phyloP scores from a whole-genome alignment of 1,140 invertebrate genomes.

The Latrodectus geometricus region DNA sequence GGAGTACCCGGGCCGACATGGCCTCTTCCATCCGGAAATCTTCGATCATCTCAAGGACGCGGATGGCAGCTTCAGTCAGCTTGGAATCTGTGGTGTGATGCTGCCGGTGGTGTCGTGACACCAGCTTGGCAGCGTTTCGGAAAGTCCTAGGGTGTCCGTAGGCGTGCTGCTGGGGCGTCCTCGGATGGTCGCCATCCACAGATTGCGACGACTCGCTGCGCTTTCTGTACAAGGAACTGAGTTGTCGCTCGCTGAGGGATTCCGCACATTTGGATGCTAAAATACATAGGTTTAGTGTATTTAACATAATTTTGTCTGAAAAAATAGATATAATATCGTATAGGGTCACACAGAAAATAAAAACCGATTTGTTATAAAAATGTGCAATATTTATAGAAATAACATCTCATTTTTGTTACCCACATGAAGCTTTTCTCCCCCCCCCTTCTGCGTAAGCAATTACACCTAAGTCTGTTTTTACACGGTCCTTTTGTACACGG shows the following conservation, averaged over 20 bases:
- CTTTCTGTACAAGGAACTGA: constrained; percentile 58
- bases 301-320: too few species aligned
- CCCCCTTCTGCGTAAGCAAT: too few species aligned
- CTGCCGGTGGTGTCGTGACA: constrained; percentile 26
- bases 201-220: constrained; percentile 29
- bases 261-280: constrained; percentile 33
- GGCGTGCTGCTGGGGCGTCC: neutral
- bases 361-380: too few species aligned
- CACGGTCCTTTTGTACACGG: too few species aligned
- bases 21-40: constrained; percentile 59
- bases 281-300: neutral
- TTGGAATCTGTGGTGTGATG: constrained; percentile 56
- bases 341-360: too few species aligned
- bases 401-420: too few species aligned
- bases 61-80: constrained; percentile 53
- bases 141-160: constrained; percentile 8
- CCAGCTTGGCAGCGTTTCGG: neutral
- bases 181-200: constrained; percentile 4
- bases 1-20: constrained; percentile 31
- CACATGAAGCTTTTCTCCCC: too few species aligned
- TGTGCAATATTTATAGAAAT: too few species aligned
- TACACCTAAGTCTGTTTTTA: too few species aligned
- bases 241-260: constrained; percentile 29
- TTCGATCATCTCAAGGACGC: constrained; percentile 58
- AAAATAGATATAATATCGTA: too few species aligned